Conservation (phyloP, 2,113 vertebrate species). For the Lampris megalopsis region DNA sequence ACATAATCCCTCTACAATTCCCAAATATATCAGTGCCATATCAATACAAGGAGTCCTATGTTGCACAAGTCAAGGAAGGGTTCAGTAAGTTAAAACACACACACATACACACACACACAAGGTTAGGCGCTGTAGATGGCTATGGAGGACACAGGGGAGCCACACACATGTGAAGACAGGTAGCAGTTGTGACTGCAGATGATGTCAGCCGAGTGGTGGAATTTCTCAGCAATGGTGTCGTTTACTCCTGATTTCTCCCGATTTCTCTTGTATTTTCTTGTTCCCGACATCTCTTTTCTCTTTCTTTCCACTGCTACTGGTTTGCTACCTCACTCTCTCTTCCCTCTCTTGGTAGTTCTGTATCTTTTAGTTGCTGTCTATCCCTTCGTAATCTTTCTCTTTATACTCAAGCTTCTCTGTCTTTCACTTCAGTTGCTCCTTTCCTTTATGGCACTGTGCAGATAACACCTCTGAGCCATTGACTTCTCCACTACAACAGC, state of each 20-base stretch:
- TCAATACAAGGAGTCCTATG: constrained; percentile 23
- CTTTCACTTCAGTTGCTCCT: not conserved
- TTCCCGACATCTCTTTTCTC: not conserved
- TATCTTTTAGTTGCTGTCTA: not conserved
- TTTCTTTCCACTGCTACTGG: not conserved
- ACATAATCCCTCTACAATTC: constrained; percentile 44
- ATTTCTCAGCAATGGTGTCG: constrained; percentile 73
- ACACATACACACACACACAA: constrained; percentile 53
- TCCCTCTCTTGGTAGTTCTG: not conserved
- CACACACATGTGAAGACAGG: constrained; percentile 15
- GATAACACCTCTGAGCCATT: constrained; percentile 17
- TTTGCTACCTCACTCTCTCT: not conserved
- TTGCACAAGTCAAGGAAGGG: constrained; percentile 26
- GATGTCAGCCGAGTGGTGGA: constrained; percentile 55
- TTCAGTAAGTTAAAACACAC: constrained; percentile 36
- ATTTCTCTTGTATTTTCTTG: constrained; percentile 6
- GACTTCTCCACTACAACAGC: not conserved
- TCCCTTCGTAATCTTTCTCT: not conserved
- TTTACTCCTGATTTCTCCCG: constrained; percentile 63
- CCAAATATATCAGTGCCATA: constrained; percentile 20
- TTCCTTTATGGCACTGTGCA: constrained; percentile 36
- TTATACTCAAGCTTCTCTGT: not conserved
- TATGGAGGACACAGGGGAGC: constrained; percentile 22
- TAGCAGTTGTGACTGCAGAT: constrained; percentile 40
- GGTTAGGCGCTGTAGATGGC: constrained; percentile 30